Percentiles rank a stretch among this genome's conserved stretches.
Evolutionary conservation across 2,113 vertebrate genomes (phyloP).

Genomic region (Pelobates fuscus): DNA sequence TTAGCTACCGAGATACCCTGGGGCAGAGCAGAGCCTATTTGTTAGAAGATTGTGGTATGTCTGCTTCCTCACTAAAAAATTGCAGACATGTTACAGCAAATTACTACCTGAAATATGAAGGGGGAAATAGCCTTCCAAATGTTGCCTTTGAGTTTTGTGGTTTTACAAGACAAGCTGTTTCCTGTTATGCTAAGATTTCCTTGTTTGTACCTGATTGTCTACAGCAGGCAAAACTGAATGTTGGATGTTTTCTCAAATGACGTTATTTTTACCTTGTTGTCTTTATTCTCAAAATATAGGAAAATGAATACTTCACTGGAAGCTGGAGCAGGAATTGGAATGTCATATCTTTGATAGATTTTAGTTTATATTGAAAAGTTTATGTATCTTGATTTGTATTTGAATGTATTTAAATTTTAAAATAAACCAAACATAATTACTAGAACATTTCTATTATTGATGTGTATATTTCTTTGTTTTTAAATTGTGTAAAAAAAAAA

Average conservation of each 20-base stretch:
- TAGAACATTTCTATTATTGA: too few species aligned
- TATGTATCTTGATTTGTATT: too few species aligned
- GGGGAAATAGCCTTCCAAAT: not conserved
- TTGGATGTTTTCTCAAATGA: not conserved
- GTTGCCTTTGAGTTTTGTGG: not conserved
- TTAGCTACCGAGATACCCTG: not conserved
- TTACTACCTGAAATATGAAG: not conserved
- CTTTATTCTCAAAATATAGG: too few species aligned
- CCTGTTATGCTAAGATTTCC: not conserved
- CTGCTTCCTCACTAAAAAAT: slow-evolving; percentile 7
- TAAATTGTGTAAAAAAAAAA: too few species aligned
- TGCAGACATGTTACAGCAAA: slow-evolving; percentile 22
- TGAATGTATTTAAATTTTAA: too few species aligned
- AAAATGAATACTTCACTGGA: too few species aligned
- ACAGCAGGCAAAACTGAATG: not conserved
- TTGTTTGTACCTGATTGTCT: not conserved
- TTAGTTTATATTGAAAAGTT: too few species aligned
- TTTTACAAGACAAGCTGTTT: slow-evolving; percentile 3
- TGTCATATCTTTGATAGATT: too few species aligned
- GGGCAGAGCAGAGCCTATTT: not conserved
- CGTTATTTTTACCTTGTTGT: not conserved
- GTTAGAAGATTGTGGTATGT: not conserved
- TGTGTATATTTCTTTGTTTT: too few species aligned
- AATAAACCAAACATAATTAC: too few species aligned
- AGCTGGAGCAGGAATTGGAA: too few species aligned